Conservation (phyloP, 2,113 vertebrate genomes). For the Scytalopus superciliaris region DNA sequence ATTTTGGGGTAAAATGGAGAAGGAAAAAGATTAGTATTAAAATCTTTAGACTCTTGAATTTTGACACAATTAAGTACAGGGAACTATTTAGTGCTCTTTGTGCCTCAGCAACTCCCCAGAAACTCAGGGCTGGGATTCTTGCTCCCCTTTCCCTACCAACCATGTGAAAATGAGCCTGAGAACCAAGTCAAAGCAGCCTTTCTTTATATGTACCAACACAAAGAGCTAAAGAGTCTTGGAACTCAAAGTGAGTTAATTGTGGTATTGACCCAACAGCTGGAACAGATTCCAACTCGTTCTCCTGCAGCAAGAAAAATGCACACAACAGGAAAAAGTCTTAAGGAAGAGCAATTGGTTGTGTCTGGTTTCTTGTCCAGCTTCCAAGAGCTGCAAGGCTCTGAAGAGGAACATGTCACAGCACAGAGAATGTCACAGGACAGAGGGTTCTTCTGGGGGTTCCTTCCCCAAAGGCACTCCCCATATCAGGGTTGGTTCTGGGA, state of each 20-base stretch:
- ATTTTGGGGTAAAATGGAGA: not conserved
- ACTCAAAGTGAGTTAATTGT: not conserved
- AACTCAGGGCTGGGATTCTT: not conserved
- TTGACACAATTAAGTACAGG: not conserved
- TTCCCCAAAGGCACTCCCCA: not conserved
- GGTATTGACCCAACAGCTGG: not conserved
- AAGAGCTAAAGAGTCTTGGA: not conserved
- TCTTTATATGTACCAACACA: not conserved
- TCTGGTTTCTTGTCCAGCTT: not conserved
- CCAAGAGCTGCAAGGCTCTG: not conserved
- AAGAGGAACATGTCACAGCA: not conserved
- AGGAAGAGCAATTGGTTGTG: not conserved
- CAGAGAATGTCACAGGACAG: not conserved
- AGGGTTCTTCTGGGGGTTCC: not conserved
- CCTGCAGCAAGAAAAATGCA: not conserved
- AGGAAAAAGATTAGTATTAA: not conserved
- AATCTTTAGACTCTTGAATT: not conserved
- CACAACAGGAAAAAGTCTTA: not conserved
- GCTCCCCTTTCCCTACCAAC: not conserved
- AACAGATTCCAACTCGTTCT: not conserved
- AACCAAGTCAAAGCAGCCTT: not conserved
- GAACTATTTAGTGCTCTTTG: not conserved
- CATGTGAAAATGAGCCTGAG: not conserved
- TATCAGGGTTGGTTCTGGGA: not conserved
- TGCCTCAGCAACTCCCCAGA: not conserved